Evolutionary conservation across 2,113 vertebrate genomes (phyloP).

Genomic region (Diglossa brunneiventris): DNA sequence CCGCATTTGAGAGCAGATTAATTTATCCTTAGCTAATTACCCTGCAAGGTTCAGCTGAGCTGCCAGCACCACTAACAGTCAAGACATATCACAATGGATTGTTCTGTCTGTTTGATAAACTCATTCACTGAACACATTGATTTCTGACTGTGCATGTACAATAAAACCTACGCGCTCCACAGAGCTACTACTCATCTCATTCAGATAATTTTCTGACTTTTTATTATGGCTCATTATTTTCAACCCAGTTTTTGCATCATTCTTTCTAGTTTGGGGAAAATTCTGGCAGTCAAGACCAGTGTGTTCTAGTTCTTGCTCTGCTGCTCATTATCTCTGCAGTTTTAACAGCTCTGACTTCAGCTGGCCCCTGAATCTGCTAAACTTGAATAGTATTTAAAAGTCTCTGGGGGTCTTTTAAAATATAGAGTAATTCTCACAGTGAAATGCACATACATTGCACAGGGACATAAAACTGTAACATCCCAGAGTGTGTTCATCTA

Average conservation of each 20-base stretch:
- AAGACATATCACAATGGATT: constrained; percentile 35
- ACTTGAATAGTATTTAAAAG: not conserved
- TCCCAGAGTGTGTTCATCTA: not conserved
- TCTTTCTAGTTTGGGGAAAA: not conserved
- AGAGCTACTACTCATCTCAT: not conserved
- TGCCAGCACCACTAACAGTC: constrained; percentile 42
- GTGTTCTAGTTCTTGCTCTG: not conserved
- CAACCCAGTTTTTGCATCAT: not conserved
- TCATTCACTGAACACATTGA: not conserved
- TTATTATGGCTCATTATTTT: constrained; percentile 30
- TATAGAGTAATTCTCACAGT: not conserved
- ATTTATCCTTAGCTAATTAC: constrained; percentile 60
- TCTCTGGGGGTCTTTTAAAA: not conserved
- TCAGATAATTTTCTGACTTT: not conserved
- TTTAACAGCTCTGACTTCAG: not conserved
- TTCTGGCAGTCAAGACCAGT: not conserved
- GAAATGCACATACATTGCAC: not conserved
- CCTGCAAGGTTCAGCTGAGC: constrained; percentile 16
- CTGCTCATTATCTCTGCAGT: not conserved
- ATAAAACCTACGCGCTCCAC: constrained; percentile 5
- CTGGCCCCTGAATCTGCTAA: not conserved
- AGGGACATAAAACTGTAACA: not conserved
- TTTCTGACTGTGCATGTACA: constrained; percentile 13
- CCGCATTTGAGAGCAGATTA: constrained; percentile 33
- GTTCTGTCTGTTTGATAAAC: constrained; percentile 38